These are phyloP conservation scores for Leucania comma DNA, from an alignment of 2,888 invertebrate species.

Conservation along the genomic window DNA sequence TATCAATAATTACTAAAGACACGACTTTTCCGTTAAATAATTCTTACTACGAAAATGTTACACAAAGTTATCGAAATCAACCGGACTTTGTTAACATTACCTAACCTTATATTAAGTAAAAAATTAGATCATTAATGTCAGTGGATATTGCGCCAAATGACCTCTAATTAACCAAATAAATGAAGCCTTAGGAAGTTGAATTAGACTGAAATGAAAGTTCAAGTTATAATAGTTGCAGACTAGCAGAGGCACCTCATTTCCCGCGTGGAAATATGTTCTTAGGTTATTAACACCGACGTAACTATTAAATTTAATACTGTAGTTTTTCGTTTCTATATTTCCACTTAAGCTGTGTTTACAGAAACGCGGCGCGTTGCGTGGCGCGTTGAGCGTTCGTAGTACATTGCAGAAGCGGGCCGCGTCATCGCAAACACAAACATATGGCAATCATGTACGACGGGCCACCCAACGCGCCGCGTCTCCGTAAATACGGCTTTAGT, in stretches of 20 bases:
- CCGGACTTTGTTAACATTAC: slow-evolving; percentile 40
- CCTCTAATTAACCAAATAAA: slow-evolving; percentile 20
- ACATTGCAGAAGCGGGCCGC: too few relatives aligned
- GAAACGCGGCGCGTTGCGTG: too few relatives aligned
- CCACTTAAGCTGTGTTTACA: too few relatives aligned
- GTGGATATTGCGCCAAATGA: slow-evolving; percentile 50
- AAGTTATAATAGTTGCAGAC: slow-evolving; percentile 17
- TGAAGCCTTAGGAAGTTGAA: slow-evolving; percentile 30
- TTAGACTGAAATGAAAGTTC: slow-evolving; percentile 39
- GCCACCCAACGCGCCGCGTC: too few relatives aligned
- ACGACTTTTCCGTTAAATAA: slow-evolving; percentile 45
- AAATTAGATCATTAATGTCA: slow-evolving; percentile 36
- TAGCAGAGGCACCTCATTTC: slow-evolving; percentile 17
- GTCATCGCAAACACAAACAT: too few relatives aligned
- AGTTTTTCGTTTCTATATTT: not conserved
- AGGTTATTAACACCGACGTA: slow-evolving; percentile 28
- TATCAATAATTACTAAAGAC: slow-evolving; percentile 8
- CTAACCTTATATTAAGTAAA: slow-evolving; percentile 17
- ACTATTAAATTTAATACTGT: not conserved
- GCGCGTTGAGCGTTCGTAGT: too few relatives aligned
- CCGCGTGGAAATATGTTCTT: slow-evolving; percentile 34
- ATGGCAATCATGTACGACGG: too few relatives aligned
- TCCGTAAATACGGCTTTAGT: too few relatives aligned
- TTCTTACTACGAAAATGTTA: slow-evolving; percentile 7
- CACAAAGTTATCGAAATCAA: slow-evolving; percentile 33